Base-by-base conservation (phyloP, 2,113 vertebrate species). In the Varanus komodoensis region DNA sequence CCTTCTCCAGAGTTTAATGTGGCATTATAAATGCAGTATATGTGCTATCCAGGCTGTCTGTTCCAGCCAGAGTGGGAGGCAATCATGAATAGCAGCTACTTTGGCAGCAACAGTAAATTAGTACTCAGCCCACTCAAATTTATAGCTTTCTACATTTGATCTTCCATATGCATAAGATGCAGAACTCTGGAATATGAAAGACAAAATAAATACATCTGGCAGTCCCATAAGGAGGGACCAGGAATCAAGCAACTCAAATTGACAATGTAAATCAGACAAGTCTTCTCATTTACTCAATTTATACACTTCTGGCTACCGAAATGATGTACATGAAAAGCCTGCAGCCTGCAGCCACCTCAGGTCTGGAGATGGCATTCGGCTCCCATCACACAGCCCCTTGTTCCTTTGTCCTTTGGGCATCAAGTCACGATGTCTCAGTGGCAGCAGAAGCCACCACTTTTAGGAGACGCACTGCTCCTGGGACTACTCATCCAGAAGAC, bases 51-150 rank as follows among this genome's bases (percentile, higher is more conserved):
- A 91, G 68, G 25, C 64, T 92, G 85, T 78, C 82, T 92, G 29
- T 92, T 96, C 84, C 87, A 92, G 64, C 92, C 82, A 88, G 88
- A 83, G 79, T 86, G 57, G 90, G 82, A 94, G 29, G 80, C 68
- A 92, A 81, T 89, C 93, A 91, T 83, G 92, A 94, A 94, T 89
- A 93, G 75, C 86, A 92, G 61, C 84, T 92, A 90, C 92, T 91
- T 95, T 90, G 75, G 79, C 87, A 94, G 90, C 79, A 93, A 85
- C 1, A 0, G 69, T 93, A 68, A 61, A 50, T 79, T 89, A 89
- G 88, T 57, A 71, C 77, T 94, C 94, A 94, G 89, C 89, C 75
- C 74, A 80, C 85, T 94, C 88, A 68, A 1, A 23, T 92, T 92
- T 90, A 86, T 68, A 87, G 82, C 17, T 87, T 67, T 94, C 91